A percentile compares a stretch with the other conserved stretches of the same genome.
These are phyloP conservation scores for Daubentonia madagascariensis DNA, from an alignment of 2,113 vertebrate genomes.

Conservation along the genomic window DNA sequence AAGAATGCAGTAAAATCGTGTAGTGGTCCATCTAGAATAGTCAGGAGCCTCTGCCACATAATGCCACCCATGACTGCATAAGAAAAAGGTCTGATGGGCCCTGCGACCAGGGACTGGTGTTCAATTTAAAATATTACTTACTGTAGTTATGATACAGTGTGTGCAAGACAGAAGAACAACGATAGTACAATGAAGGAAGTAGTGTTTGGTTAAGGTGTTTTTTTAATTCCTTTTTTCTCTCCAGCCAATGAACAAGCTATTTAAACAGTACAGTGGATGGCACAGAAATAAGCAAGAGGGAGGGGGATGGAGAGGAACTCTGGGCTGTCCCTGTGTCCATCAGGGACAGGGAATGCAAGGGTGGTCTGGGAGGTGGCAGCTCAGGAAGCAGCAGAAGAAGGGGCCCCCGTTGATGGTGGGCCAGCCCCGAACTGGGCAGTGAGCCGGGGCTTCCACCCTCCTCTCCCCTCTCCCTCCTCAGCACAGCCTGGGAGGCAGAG, in stretches of 20 bases:
- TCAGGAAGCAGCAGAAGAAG: not conserved
- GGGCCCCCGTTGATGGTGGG: not conserved
- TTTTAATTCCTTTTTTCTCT: not conserved
- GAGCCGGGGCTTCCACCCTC: not conserved
- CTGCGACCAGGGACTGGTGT: no score
- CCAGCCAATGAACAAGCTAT: not conserved
- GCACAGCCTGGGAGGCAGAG: not conserved
- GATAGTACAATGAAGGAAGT: not conserved
- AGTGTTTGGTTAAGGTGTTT: no score
- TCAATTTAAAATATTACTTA: not conserved
- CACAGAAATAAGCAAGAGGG: not conserved
- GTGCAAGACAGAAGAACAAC: not conserved
- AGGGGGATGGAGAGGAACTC: not conserved
- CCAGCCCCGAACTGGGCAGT: not conserved
- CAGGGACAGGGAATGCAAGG: not conserved
- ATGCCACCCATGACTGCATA: not conserved
- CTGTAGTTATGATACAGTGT: fast-evolving
- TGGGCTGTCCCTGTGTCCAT: not conserved
- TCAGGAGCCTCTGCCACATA: not conserved
- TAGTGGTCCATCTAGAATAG: not conserved
- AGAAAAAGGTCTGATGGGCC: not conserved
- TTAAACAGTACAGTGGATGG: not conserved
- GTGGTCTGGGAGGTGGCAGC: no score
- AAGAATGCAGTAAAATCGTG: not conserved
- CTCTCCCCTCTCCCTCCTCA: not conserved